Evolutionary conservation across 2,888 invertebrate genomes (phyloP).

Genomic region (Leucoma salicis): DNA sequence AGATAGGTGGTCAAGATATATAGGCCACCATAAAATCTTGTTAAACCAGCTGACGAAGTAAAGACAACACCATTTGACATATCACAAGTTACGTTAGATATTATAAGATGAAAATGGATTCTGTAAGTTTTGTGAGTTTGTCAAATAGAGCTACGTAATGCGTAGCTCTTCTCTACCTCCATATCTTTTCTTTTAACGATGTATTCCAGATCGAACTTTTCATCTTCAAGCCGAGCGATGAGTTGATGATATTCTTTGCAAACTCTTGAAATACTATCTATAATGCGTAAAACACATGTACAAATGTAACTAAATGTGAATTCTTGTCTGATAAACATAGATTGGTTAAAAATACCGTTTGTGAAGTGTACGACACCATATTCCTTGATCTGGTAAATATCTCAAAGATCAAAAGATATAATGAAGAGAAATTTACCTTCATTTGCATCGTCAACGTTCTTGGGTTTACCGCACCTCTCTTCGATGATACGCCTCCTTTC

Average conservation of each 20-base stretch:
- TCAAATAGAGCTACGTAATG: slow-evolving; percentile 57
- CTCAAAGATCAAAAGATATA: slow-evolving; percentile 1
- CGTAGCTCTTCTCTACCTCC: slow-evolving; percentile 89
- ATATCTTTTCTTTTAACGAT: slow-evolving; percentile 98
- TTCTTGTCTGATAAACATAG: slow-evolving; percentile 33
- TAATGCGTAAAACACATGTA: slow-evolving; percentile 70
- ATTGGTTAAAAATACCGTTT: slow-evolving; percentile 31
- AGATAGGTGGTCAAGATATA: slow-evolving; percentile 54
- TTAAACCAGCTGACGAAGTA: slow-evolving; percentile 64
- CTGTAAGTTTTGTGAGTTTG: slow-evolving; percentile 72
- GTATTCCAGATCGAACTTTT: slow-evolving; percentile 99
- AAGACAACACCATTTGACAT: slow-evolving; percentile 70
- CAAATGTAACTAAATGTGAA: slow-evolving; percentile 31
- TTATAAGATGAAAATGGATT: slow-evolving; percentile 53
- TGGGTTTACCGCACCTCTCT: slow-evolving; percentile 96
- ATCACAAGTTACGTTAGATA: slow-evolving; percentile 63
- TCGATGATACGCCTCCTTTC: slow-evolving; percentile 98
- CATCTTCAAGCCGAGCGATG: slow-evolving; percentile 93
- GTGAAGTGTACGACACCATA: slow-evolving; percentile 48
- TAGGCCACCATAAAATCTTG: slow-evolving; percentile 50
- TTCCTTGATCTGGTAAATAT: slow-evolving; percentile 13
- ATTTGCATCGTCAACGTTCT: slow-evolving; percentile 94
- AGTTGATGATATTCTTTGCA: slow-evolving; percentile 93
- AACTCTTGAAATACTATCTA: slow-evolving; percentile 89
- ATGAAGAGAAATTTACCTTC: slow-evolving; percentile 87